A percentile compares a stretch with the other conserved stretches of the same genome.
Evolutionary conservation across 2,888 invertebrate genomes (phyloP).

Genomic region (Aporophyla lueneburgensis): DNA sequence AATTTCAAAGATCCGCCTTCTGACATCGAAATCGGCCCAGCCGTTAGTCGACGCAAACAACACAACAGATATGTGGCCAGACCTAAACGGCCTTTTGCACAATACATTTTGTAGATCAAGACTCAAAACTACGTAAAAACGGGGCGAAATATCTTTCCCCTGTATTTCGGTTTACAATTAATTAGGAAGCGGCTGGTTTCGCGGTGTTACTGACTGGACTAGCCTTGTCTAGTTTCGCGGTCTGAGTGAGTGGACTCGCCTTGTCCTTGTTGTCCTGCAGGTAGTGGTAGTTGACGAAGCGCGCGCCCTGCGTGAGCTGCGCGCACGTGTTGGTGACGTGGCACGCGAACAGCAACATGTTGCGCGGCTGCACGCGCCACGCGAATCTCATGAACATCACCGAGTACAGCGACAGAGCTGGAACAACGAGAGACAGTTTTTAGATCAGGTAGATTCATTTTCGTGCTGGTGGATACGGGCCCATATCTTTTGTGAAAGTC

Average conservation of each 20-base stretch:
- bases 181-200: conserved; percentile 9
- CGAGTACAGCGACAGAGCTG: conserved; percentile 95
- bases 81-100: background rate
- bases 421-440: background rate
- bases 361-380: conserved; percentile 98
- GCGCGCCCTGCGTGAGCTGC: conserved; percentile 95
- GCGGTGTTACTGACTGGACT: conserved; percentile 6
- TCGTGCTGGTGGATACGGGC: background rate
- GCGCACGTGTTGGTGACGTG: conserved; percentile 98
- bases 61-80: background rate
- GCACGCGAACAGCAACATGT: conserved; percentile 98
- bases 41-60: conserved; percentile 4
- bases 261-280: conserved; percentile 72
- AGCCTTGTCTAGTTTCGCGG: background rate
- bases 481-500: background rate
- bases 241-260: conserved; percentile 8
- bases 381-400: conserved; percentile 99
- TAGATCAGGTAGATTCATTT: background rate
- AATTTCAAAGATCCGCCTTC: background rate
- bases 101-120: background rate
- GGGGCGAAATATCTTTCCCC: background rate
- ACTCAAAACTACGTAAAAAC: no score
- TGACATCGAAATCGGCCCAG: conserved; percentile 11
- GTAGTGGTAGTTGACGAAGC: conserved; percentile 94
- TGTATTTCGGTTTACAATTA: background rate